Conservation (phyloP, 2,888 invertebrate genomes). For the Heliconius charithonia region DNA sequence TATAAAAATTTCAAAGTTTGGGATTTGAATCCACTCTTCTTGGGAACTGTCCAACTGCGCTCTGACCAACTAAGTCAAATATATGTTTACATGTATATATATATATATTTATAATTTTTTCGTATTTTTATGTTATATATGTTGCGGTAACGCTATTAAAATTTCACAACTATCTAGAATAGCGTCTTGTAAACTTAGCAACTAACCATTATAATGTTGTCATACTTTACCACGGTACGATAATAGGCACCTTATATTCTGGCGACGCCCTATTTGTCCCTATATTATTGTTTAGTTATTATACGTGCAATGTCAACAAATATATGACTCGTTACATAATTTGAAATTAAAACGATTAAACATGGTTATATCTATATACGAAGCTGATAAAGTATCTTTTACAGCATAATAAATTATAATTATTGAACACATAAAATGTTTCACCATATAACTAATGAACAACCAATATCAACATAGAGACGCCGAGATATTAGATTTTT, state of each 20-base stretch:
- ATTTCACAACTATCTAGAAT: conserved; percentile 22
- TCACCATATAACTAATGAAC: not conserved
- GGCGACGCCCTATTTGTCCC: conserved; percentile 26
- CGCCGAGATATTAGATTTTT: not conserved
- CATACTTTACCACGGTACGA: conserved; percentile 23
- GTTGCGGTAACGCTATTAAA: not conserved
- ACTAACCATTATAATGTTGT: conserved; percentile 23
- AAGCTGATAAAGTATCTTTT: not conserved
- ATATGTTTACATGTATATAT: too few species aligned
- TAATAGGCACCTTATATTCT: conserved; percentile 38
- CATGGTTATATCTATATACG: not conserved
- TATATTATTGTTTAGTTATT: conserved; percentile 28
- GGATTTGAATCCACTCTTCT: too few species aligned
- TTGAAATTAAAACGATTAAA: not conserved
- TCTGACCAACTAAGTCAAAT: too few species aligned
- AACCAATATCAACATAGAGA: not conserved
- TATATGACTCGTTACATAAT: conserved; percentile 14
- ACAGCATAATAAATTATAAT: not conserved
- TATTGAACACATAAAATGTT: not conserved
- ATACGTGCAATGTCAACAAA: conserved; percentile 21
- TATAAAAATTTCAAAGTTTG: too few species aligned
- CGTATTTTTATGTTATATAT: not conserved
- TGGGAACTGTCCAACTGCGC: too few species aligned
- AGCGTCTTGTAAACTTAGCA: conserved; percentile 28
- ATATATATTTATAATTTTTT: not conserved